A percentile compares a stretch with the other conserved stretches of the same genome.
Evolutionary conservation across 1,140 invertebrate species (phyloP).

Genomic region (Glossosoma conforme): DNA sequence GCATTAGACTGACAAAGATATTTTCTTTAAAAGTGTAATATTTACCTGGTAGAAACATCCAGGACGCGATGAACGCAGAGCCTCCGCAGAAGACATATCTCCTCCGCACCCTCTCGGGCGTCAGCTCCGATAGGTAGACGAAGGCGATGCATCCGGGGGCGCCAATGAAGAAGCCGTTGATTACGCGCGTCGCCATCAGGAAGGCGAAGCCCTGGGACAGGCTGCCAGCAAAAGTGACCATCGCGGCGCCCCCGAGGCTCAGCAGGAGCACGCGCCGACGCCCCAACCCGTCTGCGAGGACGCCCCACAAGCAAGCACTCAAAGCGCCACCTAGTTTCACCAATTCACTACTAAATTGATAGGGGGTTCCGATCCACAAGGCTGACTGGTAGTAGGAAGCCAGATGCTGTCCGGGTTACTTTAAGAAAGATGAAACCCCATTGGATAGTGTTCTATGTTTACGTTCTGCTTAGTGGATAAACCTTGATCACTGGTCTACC

Average conservation of each 20-base stretch:
- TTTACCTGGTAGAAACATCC: conserved; percentile 56
- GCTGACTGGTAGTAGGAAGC: no score
- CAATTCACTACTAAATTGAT: no score
- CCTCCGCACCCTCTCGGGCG: conserved; percentile 51
- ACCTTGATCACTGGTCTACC: no score
- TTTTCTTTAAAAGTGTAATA: not conserved
- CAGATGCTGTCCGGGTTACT: no score
- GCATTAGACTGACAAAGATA: no score
- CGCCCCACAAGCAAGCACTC: conserved; percentile 60
- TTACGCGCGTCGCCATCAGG: conserved; percentile 44
- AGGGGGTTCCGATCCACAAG: no score
- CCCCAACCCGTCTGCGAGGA: conserved; percentile 61
- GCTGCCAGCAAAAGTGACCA: conserved; percentile 48
- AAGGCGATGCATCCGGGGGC: conserved; percentile 55
- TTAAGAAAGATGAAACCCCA: no score
- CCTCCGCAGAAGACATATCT: conserved; percentile 56
- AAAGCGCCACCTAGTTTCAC: conserved; percentile 55
- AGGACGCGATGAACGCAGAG: conserved; percentile 57
- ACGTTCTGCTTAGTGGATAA: no score
- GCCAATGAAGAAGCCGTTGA: conserved; percentile 52
- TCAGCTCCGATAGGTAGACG: conserved; percentile 59
- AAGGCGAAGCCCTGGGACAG: conserved; percentile 41
- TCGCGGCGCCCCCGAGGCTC: conserved; percentile 58
- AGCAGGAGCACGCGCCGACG: conserved; percentile 55
- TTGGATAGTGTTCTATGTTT: no score